Base-by-base conservation (phyloP, 2,797 vertebrate genomes). In the Xenops minutus region DNA sequence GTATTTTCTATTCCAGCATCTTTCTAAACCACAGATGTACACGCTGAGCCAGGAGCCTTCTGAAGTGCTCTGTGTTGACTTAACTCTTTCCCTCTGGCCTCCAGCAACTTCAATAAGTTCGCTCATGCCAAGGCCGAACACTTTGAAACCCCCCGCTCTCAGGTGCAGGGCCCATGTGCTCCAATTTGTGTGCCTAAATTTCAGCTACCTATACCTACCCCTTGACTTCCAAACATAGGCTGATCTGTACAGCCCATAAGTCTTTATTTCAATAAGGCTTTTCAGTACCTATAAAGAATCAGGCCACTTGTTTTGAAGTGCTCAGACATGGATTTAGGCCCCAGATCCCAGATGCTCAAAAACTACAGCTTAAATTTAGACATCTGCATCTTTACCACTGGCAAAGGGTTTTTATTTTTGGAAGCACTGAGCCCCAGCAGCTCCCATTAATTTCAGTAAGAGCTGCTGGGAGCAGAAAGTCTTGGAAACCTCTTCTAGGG, bases 1-100 rank as follows among this genome's bases (percentile, higher is more conserved):
- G 91, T 79, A 82, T 77, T 92, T 95, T 96, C 94, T 88, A 88
- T 96, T 96, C 94, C 91, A 73, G 74, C 83, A 64, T 94, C 85
- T 67, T 92, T 86, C 91, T 92, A 86, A 92, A 95, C 94, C 94
- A 94, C 95, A 96, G 95, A 97, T 95, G 95, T 82, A 92, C 95
- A 79, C 22, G 88, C 96, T 92, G 95, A 86, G 94, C 89, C 19
- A 30, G 82, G 46, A 94, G 80, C 91, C 44, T 92, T 96, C 95
- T 93, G 82, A 96, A 95, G 83, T 79, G 76, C 56, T 93, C 89
- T 46, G 32, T 92, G 92, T 94, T 92, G 84, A 81, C 90, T 95
- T 96, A 96, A 96, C 92, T 91, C 93, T 86, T 95, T 96, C 91
- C 85, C 89, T 89, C 93, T 88, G 89, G 82, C 77, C 87, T 89